phyloP scores from a whole-genome alignment of 2,888 invertebrate species.

The Mesochorus sp. region DNA sequence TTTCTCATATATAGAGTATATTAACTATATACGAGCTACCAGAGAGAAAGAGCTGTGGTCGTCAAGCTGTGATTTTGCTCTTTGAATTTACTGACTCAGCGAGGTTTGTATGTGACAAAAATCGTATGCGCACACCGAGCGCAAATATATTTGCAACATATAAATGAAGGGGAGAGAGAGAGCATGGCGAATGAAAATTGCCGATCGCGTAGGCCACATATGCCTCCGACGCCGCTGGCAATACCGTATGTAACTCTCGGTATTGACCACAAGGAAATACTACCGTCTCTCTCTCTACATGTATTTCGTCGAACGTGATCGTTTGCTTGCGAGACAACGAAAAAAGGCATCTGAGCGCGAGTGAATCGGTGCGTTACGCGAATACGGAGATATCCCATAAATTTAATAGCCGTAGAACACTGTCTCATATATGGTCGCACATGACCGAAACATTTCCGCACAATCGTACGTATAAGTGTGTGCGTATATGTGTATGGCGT shows the following conservation, averaged over 20 bases:
- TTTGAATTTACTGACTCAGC: slow-evolving; percentile 38
- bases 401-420: slow-evolving; percentile 39
- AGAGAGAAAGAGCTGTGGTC: slow-evolving; percentile 5
- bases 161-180: not conserved
- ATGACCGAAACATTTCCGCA: slow-evolving; percentile 30
- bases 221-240: slow-evolving; percentile 10
- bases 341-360: slow-evolving; percentile 1
- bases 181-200: slow-evolving; percentile 28
- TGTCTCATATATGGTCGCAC: slow-evolving; percentile 15
- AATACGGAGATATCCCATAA: slow-evolving; percentile 55
- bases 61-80: slow-evolving; percentile 3
- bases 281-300: slow-evolving; percentile 4
- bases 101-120: not conserved
- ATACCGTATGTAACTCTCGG: slow-evolving; percentile 34
- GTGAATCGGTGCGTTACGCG: slow-evolving; percentile 48
- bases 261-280: slow-evolving; percentile 45
- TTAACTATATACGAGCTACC: not conserved
- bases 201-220: slow-evolving; percentile 46
- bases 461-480: not conserved
- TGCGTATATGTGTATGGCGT: not conserved
- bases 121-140: not conserved
- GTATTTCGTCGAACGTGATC: slow-evolving; percentile 52
- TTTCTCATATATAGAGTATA: not conserved
- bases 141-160: not conserved
- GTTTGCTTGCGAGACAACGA: slow-evolving; percentile 34